Base-by-base conservation (phyloP, 2,113 vertebrate genomes). In the Vulpes vulpes region DNA sequence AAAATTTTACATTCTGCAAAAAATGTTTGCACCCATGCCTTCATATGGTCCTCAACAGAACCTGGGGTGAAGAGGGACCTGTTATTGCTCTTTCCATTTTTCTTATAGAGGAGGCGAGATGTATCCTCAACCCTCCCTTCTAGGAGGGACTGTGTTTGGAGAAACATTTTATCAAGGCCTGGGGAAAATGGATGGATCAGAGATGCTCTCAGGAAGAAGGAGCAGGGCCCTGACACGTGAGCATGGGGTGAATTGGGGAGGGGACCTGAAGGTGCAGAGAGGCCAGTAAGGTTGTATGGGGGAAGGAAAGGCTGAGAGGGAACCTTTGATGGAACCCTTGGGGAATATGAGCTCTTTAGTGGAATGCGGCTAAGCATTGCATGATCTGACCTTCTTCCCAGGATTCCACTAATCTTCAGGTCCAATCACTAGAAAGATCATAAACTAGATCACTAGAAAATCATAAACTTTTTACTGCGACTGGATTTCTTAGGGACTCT, bases 341-440 rank as follows among this genome's bases (percentile, higher is more conserved):
- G 78, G 57, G 25, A 55, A 27, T 0, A 4, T 1, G 5, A 23
- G 5, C 15, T 60, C 20, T 15, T 51, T 11, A 0, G 2, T 4
- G 6, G 22, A 32, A 32, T 7, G 3, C 30, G 49, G 17, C 23
- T 53, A n/a, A 27, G 27, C 9, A 2, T 12, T 16, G 51, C 60
- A 3, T 14, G 10, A 43, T 16, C 82, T 17, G 57, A 55, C 14
- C 8, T 69, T 23, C 32, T 95, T 80, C 30, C 59, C 30, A 25
- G 51, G 60, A 65, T 9, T 32, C 43, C 17, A n/a, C 27, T 0
- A 0, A 7, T 19, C 22, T 74, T 82, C 23, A 89, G 74, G 38
- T 65, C 67, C 14, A 8, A 4, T 65, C 20, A 9, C 32, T 59
- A 12, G 25, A 81, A 67, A 35, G 20, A n/a, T n/a, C n/a, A n/a